Conservation (phyloP, 2,113 vertebrate species). For the Varanus salvator region DNA sequence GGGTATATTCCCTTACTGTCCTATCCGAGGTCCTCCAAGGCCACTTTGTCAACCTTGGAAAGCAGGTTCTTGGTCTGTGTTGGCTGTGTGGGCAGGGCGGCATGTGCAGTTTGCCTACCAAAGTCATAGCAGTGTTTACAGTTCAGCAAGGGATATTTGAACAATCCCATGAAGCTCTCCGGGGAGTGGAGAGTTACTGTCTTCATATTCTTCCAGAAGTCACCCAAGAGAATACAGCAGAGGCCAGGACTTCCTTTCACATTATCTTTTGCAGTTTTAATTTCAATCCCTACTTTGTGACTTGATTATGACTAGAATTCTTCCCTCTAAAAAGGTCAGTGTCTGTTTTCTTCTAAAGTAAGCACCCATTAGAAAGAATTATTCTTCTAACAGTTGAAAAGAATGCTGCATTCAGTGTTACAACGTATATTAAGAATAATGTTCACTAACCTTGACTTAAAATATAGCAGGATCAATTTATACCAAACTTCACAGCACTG, state of each 20-base stretch:
- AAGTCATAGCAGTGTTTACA: background rate
- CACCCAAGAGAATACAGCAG: conserved; percentile 50
- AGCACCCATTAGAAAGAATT: too few species aligned
- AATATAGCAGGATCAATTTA: conserved; percentile 44
- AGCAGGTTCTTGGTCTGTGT: too few species aligned
- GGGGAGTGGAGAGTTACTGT: too few species aligned
- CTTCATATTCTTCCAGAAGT: conserved; percentile 40
- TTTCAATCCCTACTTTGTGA: conserved; percentile 69
- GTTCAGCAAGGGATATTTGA: too few species aligned
- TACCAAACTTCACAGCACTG: conserved; percentile 32
- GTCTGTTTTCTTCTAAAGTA: too few species aligned
- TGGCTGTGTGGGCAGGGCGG: too few species aligned
- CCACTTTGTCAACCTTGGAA: too few species aligned
- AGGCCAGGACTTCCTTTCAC: conserved; percentile 60
- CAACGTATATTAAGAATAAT: background rate
- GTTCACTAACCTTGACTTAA: conserved; percentile 36
- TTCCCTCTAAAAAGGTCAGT: conserved; percentile 39
- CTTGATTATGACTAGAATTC: conserved; percentile 47
- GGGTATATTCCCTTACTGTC: too few species aligned
- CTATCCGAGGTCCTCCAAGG: too few species aligned
- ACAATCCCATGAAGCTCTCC: background rate
- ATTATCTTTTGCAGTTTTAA: conserved; percentile 53
- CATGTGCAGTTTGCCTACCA: background rate
- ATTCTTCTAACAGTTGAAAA: background rate
- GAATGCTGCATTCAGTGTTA: background rate